Evolutionary conservation across 2,113 vertebrate species (phyloP), one percentile per base, ranked within the genome.

Genomic region (Geococcyx californianus): DNA sequence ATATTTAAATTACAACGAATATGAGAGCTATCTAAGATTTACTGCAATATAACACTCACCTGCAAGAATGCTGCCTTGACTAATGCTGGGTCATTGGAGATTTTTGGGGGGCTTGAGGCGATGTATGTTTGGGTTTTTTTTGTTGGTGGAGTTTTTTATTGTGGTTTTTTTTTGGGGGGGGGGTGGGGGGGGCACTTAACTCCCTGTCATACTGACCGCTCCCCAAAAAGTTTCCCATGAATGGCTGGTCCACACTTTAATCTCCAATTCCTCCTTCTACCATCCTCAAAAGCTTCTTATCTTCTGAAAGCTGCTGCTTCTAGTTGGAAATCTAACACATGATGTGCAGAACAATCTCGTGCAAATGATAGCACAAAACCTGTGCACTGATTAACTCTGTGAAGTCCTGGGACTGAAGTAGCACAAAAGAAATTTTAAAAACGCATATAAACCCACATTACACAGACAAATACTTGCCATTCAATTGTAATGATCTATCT

Each of bases 101-200:
- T 10, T 49, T 49, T 47, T 9, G 9, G 47, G 6, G 33, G 9
- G 3, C 25, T 21, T 1, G 1, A 15, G 9, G 6, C 21, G 11
- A 15, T 54, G 2, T 5, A 15, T 54, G 15, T 54, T 29, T 54
- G 28, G 49, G 54, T 7, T 29, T 31, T 49, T 29, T 64, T 20
- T 34, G 20, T 10, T 63, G 6, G 6, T 28, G 23, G 47, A 52
- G 8, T 5, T 52, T 10, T 42, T 11, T 59, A 45, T 70, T n/a
- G n/a, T n/a, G n/a, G n/a, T n/a, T n/a, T n/a, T n/a, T n/a, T n/a
- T n/a, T n/a, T n/a, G n/a, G n/a, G n/a, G n/a, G n/a, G n/a, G n/a
- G n/a, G n/a, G n/a, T n/a, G n/a, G n/a, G n/a, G n/a, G n/a, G n/a
- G n/a, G n/a, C n/a, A n/a, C 9, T 34, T n/a, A 3, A 78, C 13